Evolutionary conservation across 2,113 vertebrate species (phyloP).

Genomic region (Cyprinodon brontotheroides): DNA sequence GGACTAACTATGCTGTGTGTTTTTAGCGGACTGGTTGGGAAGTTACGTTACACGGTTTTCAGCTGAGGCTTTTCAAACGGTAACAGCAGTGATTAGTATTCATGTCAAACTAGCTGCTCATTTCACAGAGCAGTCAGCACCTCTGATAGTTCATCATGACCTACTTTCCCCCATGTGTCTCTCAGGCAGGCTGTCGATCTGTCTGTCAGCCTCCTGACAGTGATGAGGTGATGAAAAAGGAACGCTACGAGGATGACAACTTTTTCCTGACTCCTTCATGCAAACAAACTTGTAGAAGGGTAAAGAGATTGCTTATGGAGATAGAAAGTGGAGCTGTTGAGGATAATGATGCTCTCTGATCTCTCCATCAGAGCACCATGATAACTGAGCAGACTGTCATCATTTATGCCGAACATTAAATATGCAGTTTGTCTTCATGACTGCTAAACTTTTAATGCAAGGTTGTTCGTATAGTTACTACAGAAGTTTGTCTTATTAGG

Average conservation of each 20-base stretch:
- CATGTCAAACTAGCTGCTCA: slow-evolving; percentile 64
- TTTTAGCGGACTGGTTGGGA: slow-evolving; percentile 23
- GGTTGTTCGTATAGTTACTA: slow-evolving; percentile 10
- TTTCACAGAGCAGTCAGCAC: slow-evolving; percentile 69
- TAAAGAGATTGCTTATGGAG: slow-evolving; percentile 47
- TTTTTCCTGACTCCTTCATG: slow-evolving; percentile 29
- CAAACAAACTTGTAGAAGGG: slow-evolving; percentile 51
- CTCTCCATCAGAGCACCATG: slow-evolving; percentile 9
- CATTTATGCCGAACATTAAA: slow-evolving; percentile 32
- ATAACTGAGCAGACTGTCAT: slow-evolving; percentile 23
- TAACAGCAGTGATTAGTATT: slow-evolving; percentile 67
- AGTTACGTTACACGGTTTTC: slow-evolving; percentile 9
- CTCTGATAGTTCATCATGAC: slow-evolving; percentile 70
- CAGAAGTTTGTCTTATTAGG: neutral
- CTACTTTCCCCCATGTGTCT: slow-evolving; percentile 64
- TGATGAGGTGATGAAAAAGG: slow-evolving; percentile 60
- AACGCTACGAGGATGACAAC: slow-evolving; percentile 37
- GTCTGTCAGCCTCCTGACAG: slow-evolving; percentile 60
- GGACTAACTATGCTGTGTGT: slow-evolving; percentile 23
- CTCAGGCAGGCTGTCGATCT: slow-evolving; percentile 56
- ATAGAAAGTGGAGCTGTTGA: slow-evolving; percentile 51
- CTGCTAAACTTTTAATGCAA: slow-evolving; percentile 32
- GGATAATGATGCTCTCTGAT: slow-evolving; percentile 31
- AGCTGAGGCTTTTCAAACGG: slow-evolving; percentile 28
- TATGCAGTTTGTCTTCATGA: slow-evolving; percentile 5